These are phyloP conservation scores for Gasteruption jaculator DNA, from an alignment of 2,888 invertebrate genomes.

Conservation along the genomic window DNA sequence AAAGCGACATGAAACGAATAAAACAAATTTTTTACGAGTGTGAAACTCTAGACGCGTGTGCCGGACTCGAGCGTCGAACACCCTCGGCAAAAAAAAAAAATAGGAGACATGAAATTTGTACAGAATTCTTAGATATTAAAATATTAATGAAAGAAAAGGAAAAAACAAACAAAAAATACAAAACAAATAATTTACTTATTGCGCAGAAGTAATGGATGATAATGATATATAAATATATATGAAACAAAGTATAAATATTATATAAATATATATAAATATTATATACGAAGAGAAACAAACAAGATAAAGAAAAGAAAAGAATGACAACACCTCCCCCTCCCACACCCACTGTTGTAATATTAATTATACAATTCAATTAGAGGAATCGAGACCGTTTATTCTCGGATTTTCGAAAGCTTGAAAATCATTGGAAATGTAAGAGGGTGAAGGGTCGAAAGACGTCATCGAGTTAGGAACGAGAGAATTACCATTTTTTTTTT, in stretches of 20 bases:
- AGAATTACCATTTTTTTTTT: too few species aligned
- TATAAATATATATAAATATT: conserved; percentile 29
- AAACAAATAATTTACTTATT: conserved; percentile 25
- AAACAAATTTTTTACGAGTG: too few species aligned
- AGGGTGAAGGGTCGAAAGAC: too few species aligned
- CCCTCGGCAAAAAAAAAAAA: conserved; percentile 42
- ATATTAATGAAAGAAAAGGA: conserved; percentile 46
- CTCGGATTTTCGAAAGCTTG: too few species aligned
- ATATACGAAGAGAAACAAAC: conserved; percentile 13
- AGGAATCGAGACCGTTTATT: too few species aligned
- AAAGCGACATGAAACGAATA: conserved; percentile 4
- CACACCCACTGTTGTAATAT: too few species aligned
- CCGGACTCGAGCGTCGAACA: conserved; percentile 42
- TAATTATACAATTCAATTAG: too few species aligned
- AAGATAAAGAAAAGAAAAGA: conserved; percentile 13
- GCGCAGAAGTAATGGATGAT: conserved; percentile 23
- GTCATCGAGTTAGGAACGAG: too few species aligned
- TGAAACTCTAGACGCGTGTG: conserved; percentile 37
- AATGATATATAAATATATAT: conserved; percentile 32
- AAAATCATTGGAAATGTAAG: too few species aligned
- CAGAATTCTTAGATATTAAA: conserved; percentile 51
- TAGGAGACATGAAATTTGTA: conserved; percentile 52
- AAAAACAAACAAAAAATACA: conserved; percentile 37
- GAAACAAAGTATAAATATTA: conserved; percentile 23
- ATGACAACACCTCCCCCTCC: conserved; percentile 18